These are phyloP conservation scores for Enteromius paludinosus DNA, from an alignment of 2,797 vertebrate species.

Conservation along the genomic window DNA sequence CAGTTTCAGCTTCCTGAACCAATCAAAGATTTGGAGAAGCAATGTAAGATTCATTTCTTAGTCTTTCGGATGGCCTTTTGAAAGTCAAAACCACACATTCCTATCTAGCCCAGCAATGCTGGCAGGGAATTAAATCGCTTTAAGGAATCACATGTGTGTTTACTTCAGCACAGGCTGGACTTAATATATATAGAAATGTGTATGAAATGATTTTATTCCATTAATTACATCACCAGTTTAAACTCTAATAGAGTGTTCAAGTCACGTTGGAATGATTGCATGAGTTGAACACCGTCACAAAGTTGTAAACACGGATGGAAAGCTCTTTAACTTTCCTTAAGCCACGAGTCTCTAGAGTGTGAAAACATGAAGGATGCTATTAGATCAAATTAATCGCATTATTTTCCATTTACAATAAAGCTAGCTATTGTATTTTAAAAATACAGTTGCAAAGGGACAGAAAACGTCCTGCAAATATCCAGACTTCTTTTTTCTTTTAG, in stretches of 20 bases:
- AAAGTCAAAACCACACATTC: constrained; percentile 58
- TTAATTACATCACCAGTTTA: background rate
- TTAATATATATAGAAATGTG: background rate
- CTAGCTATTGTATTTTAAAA: background rate
- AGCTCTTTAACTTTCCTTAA: background rate
- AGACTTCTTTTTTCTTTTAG: background rate
- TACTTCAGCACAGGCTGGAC: background rate
- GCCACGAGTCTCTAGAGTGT: background rate
- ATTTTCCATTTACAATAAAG: background rate
- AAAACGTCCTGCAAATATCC: background rate
- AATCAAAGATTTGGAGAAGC: background rate
- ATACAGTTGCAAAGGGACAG: background rate
- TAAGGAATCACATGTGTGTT: background rate
- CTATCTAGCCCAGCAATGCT: constrained; percentile 43
- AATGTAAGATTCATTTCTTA: background rate
- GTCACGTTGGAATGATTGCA: background rate
- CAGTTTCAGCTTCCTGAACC: background rate
- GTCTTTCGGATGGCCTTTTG: constrained; percentile 29
- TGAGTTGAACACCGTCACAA: background rate
- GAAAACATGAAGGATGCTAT: background rate
- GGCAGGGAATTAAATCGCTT: constrained; percentile 8
- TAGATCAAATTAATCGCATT: background rate
- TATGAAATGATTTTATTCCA: background rate
- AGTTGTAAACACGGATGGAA: background rate
- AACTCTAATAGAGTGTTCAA: background rate